Percentiles rank a stretch among this genome's conserved stretches.
Evolutionary conservation across 2,888 invertebrate genomes (phyloP).

Genomic region (Thymelicus sylvestris): DNA sequence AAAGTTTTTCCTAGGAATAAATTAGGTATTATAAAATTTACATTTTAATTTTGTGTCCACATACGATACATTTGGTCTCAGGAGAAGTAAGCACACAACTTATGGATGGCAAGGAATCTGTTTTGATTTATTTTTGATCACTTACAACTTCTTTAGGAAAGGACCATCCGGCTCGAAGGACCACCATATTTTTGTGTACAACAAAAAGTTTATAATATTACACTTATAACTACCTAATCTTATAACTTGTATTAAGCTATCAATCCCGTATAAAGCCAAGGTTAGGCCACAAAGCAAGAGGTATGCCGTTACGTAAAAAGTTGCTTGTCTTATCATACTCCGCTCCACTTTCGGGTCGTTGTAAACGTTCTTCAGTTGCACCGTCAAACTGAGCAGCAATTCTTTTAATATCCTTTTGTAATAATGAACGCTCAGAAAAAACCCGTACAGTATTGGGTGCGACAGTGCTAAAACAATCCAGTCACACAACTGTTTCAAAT

Average conservation of each 20-base stretch:
- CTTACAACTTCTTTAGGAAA: too few species aligned
- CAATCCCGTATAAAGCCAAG: slow-evolving; percentile 47
- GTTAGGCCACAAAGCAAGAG: slow-evolving; percentile 37
- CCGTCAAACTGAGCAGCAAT: slow-evolving; percentile 48
- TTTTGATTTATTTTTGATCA: too few species aligned
- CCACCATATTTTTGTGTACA: too few species aligned
- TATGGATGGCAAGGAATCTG: too few species aligned
- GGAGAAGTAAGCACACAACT: too few species aligned
- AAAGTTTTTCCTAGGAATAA: slow-evolving; percentile 48
- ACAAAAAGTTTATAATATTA: not conserved
- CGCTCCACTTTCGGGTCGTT: slow-evolving; percentile 57
- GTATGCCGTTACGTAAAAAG: slow-evolving; percentile 47
- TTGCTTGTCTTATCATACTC: slow-evolving; percentile 54
- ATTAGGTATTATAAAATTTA: too few species aligned
- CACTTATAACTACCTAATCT: slow-evolving; percentile 40
- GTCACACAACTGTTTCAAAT: slow-evolving; percentile 49
- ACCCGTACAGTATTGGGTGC: slow-evolving; percentile 50
- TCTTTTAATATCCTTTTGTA: slow-evolving; percentile 45
- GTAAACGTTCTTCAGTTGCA: slow-evolving; percentile 51
- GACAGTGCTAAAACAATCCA: slow-evolving; percentile 50
- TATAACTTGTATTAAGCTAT: slow-evolving; percentile 46
- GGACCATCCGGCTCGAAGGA: not conserved
- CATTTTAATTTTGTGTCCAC: too few species aligned
- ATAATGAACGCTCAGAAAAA: slow-evolving; percentile 44
- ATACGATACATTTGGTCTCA: too few species aligned